Base-by-base conservation (phyloP, 2,797 vertebrate genomes). In the Threskiornis aethiopicus region DNA sequence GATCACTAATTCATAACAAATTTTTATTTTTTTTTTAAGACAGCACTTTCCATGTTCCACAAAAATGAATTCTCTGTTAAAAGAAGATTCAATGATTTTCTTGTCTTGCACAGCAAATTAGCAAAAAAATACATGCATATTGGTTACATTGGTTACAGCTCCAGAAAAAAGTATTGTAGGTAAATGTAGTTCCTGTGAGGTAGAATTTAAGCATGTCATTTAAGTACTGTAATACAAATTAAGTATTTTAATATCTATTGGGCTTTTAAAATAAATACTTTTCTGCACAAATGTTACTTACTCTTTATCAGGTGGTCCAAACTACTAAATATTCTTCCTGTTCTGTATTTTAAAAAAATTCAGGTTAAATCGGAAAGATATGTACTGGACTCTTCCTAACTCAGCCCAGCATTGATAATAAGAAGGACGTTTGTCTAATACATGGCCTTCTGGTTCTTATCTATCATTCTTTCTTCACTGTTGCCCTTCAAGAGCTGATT, bases 131-230 rank as follows among this genome's bases (percentile, higher is more conserved):
- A 99, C 95, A 98, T 99, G 94, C 99, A 99, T 90, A 95, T 99
- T 51, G 99, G 99, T 61, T 99, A 99, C 96, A 99, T 99, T 91
- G 99, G 99, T 99, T 54, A 99, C 99, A 2, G 99, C 99, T 41
- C 39, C 39, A 41, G 99, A 99, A 98, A 99, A 99, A 95, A 99
- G 99, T 98, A 99, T 99, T 94, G 99, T 99, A 97, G 99, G 99
- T 99, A 98, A 98, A 99, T 95, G 44, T 47, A 46, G 1, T 33
- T 67, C 9, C 11, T 47, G 3, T 51, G 62, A 52, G 26, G 5
- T 76, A 71, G 28, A 62, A 71, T 22, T 31, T 72, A 58, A 35
- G 47, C 19, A 10, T 72, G 20, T 51, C 0, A 6, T 13, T 59
- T 70, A 37, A 79, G 19, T 62, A 31, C 29, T 64, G 20, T 69